Evolutionary conservation across 2,888 invertebrate species (phyloP).

Genomic region (Epinotia demarniana): DNA sequence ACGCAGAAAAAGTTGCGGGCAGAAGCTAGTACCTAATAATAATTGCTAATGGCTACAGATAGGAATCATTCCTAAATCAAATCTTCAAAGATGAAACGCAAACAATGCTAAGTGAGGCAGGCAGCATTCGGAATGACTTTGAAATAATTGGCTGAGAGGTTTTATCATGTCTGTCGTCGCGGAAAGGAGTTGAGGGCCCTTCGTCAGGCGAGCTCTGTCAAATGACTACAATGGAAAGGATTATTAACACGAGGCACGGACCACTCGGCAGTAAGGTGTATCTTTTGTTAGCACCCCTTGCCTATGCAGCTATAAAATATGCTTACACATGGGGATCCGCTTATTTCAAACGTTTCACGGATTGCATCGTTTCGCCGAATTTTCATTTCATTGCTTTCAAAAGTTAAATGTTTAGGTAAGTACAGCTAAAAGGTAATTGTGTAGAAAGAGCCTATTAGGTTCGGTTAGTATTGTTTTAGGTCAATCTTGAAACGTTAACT

Average conservation of each 20-base stretch:
- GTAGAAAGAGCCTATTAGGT: too few species aligned
- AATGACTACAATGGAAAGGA: conserved; percentile 42
- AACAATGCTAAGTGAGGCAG: conserved; percentile 1
- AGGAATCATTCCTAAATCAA: conserved; percentile 2
- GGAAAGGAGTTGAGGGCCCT: conserved; percentile 37
- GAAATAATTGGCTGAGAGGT: conserved; percentile 40
- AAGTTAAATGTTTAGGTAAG: too few species aligned
- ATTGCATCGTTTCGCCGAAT: too few species aligned
- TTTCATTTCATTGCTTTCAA: too few species aligned
- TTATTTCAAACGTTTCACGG: too few species aligned
- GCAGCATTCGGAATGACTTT: conserved; percentile 18
- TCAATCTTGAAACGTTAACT: too few species aligned
- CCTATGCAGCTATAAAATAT: conserved; percentile 1
- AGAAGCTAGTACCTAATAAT: neutral
- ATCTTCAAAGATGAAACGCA: neutral
- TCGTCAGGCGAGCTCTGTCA: conserved; percentile 33
- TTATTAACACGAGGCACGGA: conserved; percentile 41
- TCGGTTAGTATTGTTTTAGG: too few species aligned
- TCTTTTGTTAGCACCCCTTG: conserved; percentile 29
- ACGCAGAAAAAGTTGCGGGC: too few species aligned
- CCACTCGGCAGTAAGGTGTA: conserved; percentile 37
- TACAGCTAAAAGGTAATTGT: too few species aligned
- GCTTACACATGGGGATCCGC: neutral
- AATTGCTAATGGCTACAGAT: neutral
- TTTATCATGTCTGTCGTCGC: conserved; percentile 30